A percentile compares a stretch with the other conserved stretches of the same genome.
phyloP scores from a whole-genome alignment of 2,113 vertebrate genomes.

The Corydoras sp. region DNA sequence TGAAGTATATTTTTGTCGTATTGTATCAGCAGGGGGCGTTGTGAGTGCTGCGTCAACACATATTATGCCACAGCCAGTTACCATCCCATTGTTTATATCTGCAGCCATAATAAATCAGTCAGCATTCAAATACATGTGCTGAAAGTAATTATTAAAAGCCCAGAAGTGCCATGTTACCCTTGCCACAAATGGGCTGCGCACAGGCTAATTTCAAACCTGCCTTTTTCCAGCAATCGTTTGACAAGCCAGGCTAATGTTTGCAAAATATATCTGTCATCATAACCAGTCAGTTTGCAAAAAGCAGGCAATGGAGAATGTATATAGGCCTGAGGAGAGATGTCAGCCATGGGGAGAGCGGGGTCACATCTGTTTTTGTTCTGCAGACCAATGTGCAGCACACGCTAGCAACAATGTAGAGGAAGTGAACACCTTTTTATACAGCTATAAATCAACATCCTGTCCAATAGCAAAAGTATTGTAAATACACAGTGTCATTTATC shows the following conservation, averaged over 20 bases:
- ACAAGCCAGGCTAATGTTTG: conserved; percentile 36
- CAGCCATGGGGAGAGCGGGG: conserved; percentile 38
- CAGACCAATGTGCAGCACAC: conserved; percentile 43
- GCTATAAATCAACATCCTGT: conserved; percentile 30
- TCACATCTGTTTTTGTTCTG: conserved; percentile 49
- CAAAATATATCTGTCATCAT: conserved; percentile 44
- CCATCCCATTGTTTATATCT: conserved; percentile 19
- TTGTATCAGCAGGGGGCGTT: conserved; percentile 35
- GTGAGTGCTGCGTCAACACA: background rate
- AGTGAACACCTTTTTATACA: conserved; percentile 50
- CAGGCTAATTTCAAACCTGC: conserved; percentile 25
- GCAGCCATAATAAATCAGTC: conserved; percentile 32
- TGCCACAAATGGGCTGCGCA: conserved; percentile 35
- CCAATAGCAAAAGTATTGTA: too few species aligned
- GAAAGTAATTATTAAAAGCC: conserved; percentile 32
- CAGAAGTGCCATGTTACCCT: conserved; percentile 26
- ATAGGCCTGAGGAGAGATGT: conserved; percentile 46
- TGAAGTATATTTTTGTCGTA: too few species aligned
- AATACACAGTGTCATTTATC: background rate
- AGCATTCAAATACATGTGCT: conserved; percentile 25
- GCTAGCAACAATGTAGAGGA: conserved; percentile 39
- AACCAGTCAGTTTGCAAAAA: conserved; percentile 44
- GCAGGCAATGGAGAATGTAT: conserved; percentile 47
- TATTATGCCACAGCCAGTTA: background rate
- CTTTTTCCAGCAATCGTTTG: conserved; percentile 18